Evolutionary conservation across 2,888 invertebrate species (phyloP).

Genomic region (Nomada fucata): DNA sequence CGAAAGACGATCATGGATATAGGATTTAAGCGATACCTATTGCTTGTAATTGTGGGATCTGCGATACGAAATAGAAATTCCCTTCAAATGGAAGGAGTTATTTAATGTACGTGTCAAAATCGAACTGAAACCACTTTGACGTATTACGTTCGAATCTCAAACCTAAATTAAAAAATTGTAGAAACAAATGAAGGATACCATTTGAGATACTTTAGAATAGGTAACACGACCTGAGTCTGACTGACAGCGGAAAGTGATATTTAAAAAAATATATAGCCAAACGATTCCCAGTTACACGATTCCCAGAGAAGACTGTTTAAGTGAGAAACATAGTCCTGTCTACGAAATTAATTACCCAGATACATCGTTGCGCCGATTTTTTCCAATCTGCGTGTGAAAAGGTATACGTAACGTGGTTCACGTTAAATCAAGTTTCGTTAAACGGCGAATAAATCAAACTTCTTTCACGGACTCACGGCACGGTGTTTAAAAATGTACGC

Average conservation of each 20-base stretch:
- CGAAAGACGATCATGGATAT: background rate
- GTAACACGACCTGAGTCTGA: too few species aligned
- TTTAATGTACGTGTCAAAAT: background rate
- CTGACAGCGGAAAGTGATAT: too few species aligned
- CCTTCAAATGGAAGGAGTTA: background rate
- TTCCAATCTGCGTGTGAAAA: background rate
- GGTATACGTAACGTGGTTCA: background rate
- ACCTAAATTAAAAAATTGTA: too few species aligned
- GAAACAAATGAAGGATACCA: too few species aligned
- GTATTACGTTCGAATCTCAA: too few species aligned
- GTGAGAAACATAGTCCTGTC: background rate
- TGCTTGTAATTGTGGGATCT: too few species aligned
- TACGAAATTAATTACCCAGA: slow-evolving; percentile 19
- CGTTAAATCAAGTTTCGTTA: slow-evolving; percentile 49
- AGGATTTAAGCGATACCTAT: too few species aligned
- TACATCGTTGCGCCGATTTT: slow-evolving; percentile 20
- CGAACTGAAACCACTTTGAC: background rate
- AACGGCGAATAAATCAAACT: slow-evolving; percentile 52
- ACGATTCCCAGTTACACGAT: too few species aligned
- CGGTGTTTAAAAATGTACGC: slow-evolving; percentile 46
- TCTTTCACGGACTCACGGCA: slow-evolving; percentile 17
- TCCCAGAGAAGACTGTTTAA: background rate
- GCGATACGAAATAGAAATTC: background rate
- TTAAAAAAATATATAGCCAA: too few species aligned
- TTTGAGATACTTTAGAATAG: too few species aligned